Base-by-base conservation (phyloP, 37 sponge, comb jelly and placozoan species). In the Halichondria panicea region DNA sequence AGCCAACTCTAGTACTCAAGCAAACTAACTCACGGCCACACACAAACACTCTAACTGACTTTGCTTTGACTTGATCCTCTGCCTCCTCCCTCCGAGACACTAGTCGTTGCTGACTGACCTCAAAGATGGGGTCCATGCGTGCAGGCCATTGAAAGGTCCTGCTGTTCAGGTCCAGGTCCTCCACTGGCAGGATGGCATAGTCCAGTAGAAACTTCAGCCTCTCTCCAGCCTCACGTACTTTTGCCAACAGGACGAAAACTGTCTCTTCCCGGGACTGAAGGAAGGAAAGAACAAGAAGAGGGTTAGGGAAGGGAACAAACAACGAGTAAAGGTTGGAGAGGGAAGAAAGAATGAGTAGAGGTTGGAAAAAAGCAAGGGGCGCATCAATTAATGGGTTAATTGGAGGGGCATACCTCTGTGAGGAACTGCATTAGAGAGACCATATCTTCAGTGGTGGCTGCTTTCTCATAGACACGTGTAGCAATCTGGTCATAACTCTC, bases 91-190 rank as follows among this genome's bases (percentile, higher is more conserved):
- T 81, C 53, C 79, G 52, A 35, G 79, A 60, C 12, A 43, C 78
- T 52, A 98, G 80, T 37, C 87, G 75, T 77, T 76, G 78, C 58
- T 84, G 83, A 43, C 91, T 84, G 43, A 92, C 88, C 24, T 98
- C 93, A 93, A 98, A 95, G 41, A 94, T 89, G 0, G 95, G 95
- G 38, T 87, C 93, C 79, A 98, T 95, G 48, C 82, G 76, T 9
- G 53, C 75, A 15, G 99, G 99, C 99, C 99, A 98, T 59, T 78
- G 82, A 67, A 98, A 89, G 18, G 91, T 87, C 72, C 81, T 74
- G 70, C 74, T 89, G 76, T 98, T 98, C 63, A 98, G 78, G 59
- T 76, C 87, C 46, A 98, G 79, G 54, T 98, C 99, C 72, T 98
- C 99, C 54, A 92, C 95, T 37, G 63, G 62, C 72, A 96, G 65